Conservation (phyloP, 1,140 invertebrate species). For the Bombus vancouverensis region DNA sequence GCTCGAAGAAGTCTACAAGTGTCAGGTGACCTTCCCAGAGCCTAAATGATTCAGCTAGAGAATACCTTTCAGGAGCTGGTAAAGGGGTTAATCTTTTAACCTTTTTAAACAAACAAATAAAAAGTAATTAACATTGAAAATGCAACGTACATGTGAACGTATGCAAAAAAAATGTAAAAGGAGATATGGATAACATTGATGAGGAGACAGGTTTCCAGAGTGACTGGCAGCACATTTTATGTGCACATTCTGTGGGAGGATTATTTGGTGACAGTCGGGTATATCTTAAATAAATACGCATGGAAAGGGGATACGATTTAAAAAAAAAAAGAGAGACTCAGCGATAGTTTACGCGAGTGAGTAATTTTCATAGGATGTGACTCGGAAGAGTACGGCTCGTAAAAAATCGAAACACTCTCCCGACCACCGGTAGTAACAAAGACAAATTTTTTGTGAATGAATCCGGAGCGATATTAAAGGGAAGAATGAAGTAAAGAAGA, state of each 20-base stretch:
- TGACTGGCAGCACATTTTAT: slow-evolving; percentile 33
- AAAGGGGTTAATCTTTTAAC: slow-evolving; percentile 67
- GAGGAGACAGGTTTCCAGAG: slow-evolving; percentile 26
- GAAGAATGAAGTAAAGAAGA: background rate
- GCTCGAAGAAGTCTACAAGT: slow-evolving; percentile 83
- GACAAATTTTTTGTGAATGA: slow-evolving; percentile 27
- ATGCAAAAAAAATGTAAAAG: slow-evolving; percentile 19
- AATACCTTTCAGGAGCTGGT: slow-evolving; percentile 69
- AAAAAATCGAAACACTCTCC: slow-evolving; percentile 39
- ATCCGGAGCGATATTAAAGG: slow-evolving; percentile 9
- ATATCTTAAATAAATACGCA: slow-evolving; percentile 41
- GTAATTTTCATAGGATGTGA: slow-evolving; percentile 41
- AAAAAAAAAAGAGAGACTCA: slow-evolving; percentile 39
- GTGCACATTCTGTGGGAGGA: slow-evolving; percentile 44
- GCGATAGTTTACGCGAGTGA: slow-evolving; percentile 50
- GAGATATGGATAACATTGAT: slow-evolving; percentile 20
- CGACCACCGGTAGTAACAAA: background rate
- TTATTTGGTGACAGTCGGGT: slow-evolving; percentile 44
- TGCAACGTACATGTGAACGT: slow-evolving; percentile 31
- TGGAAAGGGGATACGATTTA: slow-evolving; percentile 22
- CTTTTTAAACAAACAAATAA: slow-evolving; percentile 56
- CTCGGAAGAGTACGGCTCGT: slow-evolving; percentile 60
- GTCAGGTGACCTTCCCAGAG: slow-evolving; percentile 83
- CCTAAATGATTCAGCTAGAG: slow-evolving; percentile 82
- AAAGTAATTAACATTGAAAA: slow-evolving; percentile 46